Conservation (phyloP, 2,888 invertebrate species). For the Iselma pallidipennis region DNA sequence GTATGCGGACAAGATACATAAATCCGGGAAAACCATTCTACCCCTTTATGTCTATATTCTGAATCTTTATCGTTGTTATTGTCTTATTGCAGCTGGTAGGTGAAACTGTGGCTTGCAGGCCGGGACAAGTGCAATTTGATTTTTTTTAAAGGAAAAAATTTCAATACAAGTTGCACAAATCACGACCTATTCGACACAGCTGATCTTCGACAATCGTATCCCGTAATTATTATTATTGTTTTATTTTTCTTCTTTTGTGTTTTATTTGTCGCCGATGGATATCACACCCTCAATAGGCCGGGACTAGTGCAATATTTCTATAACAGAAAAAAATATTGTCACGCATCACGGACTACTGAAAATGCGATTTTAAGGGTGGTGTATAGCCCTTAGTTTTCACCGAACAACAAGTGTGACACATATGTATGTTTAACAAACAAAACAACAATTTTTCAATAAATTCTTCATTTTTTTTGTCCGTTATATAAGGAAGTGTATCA, state of each 20-base stretch:
- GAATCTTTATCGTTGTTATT: background rate
- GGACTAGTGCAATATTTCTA: conserved; percentile 69
- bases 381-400: too few relatives aligned
- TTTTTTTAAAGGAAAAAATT: conserved; percentile 39
- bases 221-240: too few relatives aligned
- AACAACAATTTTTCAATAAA: background rate
- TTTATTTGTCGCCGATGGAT: conserved; percentile 8
- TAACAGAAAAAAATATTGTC: conserved; percentile 55
- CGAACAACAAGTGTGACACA: too few relatives aligned
- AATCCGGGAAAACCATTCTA: background rate
- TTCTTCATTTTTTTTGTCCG: too few relatives aligned
- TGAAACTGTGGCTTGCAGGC: conserved; percentile 56
- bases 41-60: too few relatives aligned
- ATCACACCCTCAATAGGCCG: conserved; percentile 61
- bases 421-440: background rate
- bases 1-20: background rate
- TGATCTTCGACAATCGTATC: too few relatives aligned
- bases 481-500: too few relatives aligned
- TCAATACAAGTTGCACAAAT: conserved; percentile 60
- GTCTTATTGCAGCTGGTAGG: too few relatives aligned
- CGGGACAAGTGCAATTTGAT: conserved; percentile 70
- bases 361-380: conserved; percentile 32
- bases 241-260: too few relatives aligned
- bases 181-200: conserved; percentile 60
- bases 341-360: conserved; percentile 58